Evolutionary conservation across 1,140 invertebrate species (phyloP).

Genomic region (Magallana gigas): DNA sequence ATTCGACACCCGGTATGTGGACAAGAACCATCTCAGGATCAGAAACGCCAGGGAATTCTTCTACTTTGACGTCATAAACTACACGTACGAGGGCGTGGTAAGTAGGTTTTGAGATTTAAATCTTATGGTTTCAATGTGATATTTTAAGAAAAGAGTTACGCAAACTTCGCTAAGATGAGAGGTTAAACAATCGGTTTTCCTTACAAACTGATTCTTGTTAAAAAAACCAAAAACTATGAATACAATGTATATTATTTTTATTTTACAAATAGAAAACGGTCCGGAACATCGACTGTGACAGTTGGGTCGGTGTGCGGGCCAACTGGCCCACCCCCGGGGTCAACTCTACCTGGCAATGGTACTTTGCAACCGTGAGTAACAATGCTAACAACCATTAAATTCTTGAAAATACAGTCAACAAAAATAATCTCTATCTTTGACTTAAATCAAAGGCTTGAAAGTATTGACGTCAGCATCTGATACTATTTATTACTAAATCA

Average conservation of each 20-base stretch:
- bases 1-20: constrained; percentile 54
- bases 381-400: no score
- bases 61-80: constrained; percentile 58
- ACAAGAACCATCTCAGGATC: constrained; percentile 50
- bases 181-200: no score
- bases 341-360: constrained; percentile 70
- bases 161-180: no score
- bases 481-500: background rate
- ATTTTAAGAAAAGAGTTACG: no score
- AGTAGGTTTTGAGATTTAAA: background rate
- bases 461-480: no score
- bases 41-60: constrained; percentile 61
- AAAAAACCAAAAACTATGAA: background rate
- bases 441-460: no score
- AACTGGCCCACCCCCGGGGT: constrained; percentile 61
- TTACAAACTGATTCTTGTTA: no score
- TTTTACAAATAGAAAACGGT: constrained; percentile 58
- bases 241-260: background rate
- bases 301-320: constrained; percentile 60
- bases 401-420: no score
- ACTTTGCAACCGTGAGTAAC: constrained; percentile 66
- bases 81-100: constrained; percentile 61
- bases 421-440: no score
- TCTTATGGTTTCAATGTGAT: no score
- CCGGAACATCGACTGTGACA: constrained; percentile 66